These are phyloP conservation scores for Salvelinus alpinus DNA, from an alignment of 2,113 vertebrate species.

Conservation along the genomic window DNA sequence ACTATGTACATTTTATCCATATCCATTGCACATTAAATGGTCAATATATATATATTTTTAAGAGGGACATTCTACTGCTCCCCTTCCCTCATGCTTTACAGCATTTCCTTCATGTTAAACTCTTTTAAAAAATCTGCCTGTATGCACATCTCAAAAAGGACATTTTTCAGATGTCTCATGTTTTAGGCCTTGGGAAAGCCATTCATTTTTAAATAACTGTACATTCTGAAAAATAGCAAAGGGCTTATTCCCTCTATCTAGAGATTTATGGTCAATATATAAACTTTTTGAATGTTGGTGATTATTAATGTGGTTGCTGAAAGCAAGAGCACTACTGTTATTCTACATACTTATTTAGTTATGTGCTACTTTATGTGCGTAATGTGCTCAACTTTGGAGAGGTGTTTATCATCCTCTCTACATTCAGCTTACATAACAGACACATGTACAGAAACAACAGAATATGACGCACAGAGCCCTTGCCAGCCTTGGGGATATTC, in stretches of 20 bases:
- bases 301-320: background rate
- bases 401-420: background rate
- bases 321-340: background rate
- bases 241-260: background rate
- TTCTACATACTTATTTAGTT: too few species aligned
- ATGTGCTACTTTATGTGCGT: too few species aligned
- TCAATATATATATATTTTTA: background rate
- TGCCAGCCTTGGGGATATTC: background rate
- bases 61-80: background rate
- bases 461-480: too few species aligned
- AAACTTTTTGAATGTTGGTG: background rate
- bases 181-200: background rate
- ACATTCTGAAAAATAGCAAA: conserved; percentile 16
- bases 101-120: background rate
- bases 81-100: background rate
- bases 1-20: background rate
- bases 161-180: background rate
- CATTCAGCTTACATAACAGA: background rate
- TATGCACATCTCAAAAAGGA: background rate
- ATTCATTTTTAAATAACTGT: background rate
- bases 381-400: too few species aligned
- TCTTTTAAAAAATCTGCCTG: too few species aligned
- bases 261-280: background rate
- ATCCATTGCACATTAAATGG: background rate
- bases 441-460: background rate